Conservation (phyloP, 2,797 vertebrate species). For the Argentina silus region DNA sequence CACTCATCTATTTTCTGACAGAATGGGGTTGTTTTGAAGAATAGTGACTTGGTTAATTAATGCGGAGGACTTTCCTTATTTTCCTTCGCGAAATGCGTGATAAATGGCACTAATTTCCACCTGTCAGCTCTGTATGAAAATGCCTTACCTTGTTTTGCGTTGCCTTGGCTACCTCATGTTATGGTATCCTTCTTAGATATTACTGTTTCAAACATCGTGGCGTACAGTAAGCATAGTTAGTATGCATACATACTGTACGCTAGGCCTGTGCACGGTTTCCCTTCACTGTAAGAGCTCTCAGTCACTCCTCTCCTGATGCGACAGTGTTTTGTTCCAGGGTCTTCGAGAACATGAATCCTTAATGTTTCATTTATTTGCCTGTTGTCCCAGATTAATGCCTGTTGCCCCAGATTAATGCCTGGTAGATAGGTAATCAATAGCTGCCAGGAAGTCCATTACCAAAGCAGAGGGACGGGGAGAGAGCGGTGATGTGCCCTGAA, state of each 20-base stretch:
- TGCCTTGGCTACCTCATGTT: conserved; percentile 9
- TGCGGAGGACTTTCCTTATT: conserved; percentile 3
- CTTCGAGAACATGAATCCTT: not conserved
- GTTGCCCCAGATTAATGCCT: not conserved
- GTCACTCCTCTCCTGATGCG: too few relatives aligned
- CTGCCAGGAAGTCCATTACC: conserved; percentile 35
- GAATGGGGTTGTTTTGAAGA: conserved; percentile 56
- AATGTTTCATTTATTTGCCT: conserved; percentile 34
- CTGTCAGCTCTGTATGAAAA: not conserved
- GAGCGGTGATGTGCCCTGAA: not conserved
- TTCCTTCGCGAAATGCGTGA: conserved; percentile 24
- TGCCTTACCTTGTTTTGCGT: conserved; percentile 13
- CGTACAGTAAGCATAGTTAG: conserved; percentile 6
- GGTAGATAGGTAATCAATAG: conserved; percentile 35
- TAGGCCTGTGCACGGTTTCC: not conserved
- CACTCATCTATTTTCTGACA: conserved; percentile 45
- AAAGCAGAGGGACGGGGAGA: conserved; percentile 27
- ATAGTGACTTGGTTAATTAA: conserved; percentile 25
- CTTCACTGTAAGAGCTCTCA: not conserved
- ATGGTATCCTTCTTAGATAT: not conserved
- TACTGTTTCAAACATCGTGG: not conserved
- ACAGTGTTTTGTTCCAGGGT: not conserved
- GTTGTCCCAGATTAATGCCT: conserved; percentile 32
- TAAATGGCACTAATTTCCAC: conserved; percentile 27
- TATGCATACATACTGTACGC: not conserved